Evolutionary conservation across 2,113 vertebrate genomes (phyloP), one percentile per base, ranked within the genome.

Genomic region (Chlamydotis undulata): DNA sequence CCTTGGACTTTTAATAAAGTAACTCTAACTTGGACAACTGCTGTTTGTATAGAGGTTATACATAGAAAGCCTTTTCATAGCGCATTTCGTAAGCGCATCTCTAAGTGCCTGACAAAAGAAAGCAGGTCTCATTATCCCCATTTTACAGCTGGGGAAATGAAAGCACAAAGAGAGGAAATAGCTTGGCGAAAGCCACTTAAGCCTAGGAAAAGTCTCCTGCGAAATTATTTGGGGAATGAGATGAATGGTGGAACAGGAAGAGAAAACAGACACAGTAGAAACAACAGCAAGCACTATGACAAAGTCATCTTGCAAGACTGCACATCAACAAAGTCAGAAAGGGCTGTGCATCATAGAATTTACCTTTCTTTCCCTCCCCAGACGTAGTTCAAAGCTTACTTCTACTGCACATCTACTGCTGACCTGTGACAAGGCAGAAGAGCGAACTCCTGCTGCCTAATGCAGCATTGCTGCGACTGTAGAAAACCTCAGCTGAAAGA

Each of bases 151-250:
- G 84, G 84, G 81, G 91, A 97, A 94, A 91, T 7, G 5, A 90
- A 93, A 94, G 87, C 93, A 96, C 87, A 96, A 96, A 95, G 87
- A 93, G 75, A 95, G 95, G 95, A 97, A 97, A 96, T 59, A 85
- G 74, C 95, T 73, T 90, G 93, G 93, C 91, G 84, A 82, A 79
- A 57, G 93, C 87, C 81, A 87, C 77, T 79, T 22, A 55, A 91
- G 83, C 86, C 85, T 53, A 88, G 81, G 84, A 93, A 92, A 94
- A 84, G 50, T 67, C 82, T 95, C 63, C 71, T 4, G 5, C 70
- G 83, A 93, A 94, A 77, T 63, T 71, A 77, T 86, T 83, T 83
- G 61, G 93, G 83, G 73, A 94, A 89, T 43, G 80, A 94, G 61
- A 94, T 2, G 3, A 90, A 49, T 14, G 2, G 6, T 2, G 33